phyloP scores from a whole-genome alignment of 2,888 invertebrate species.

The Cylloceria caligata region DNA sequence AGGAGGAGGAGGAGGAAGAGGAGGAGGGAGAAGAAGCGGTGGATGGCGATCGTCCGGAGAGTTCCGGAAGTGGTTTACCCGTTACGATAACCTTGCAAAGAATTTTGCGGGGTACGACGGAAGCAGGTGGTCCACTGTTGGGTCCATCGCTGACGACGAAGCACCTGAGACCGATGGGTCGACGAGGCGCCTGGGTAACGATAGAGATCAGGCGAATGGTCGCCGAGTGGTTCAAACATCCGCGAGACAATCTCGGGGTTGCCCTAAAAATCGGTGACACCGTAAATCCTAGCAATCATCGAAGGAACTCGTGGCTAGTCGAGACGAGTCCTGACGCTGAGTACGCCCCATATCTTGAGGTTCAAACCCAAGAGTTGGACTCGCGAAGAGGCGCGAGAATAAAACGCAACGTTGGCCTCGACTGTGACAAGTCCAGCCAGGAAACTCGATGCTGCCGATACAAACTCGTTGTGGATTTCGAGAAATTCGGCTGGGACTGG shows the following conservation, averaged over 20 bases:
- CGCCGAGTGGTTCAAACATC: constrained; percentile 91
- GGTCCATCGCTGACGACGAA: constrained; percentile 81
- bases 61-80: constrained; percentile 77
- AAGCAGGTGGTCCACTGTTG: constrained; percentile 77
- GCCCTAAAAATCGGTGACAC: constrained; percentile 86
- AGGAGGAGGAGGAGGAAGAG: constrained; percentile 63
- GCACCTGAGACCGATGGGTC: constrained; percentile 81
- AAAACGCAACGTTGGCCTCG: constrained; percentile 92
- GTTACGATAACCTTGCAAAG: constrained; percentile 85
- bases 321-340: constrained; percentile 88
- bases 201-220: constrained; percentile 91
- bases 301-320: constrained; percentile 86
- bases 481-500: constrained; percentile 98
- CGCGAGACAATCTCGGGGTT: constrained; percentile 91
- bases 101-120: constrained; percentile 85
- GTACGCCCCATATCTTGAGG: constrained; percentile 87
- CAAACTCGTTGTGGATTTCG: constrained; percentile 96
- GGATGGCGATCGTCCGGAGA: constrained; percentile 70
- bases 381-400: constrained; percentile 87
- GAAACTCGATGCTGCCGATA: constrained; percentile 97
- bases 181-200: constrained; percentile 89
- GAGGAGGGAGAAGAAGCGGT: constrained; percentile 64
- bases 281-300: constrained; percentile 84
- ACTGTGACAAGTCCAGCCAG: constrained; percentile 92
- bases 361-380: constrained; percentile 86